Base-by-base conservation (phyloP, 2,888 invertebrate genomes). In the Nomada flava region DNA sequence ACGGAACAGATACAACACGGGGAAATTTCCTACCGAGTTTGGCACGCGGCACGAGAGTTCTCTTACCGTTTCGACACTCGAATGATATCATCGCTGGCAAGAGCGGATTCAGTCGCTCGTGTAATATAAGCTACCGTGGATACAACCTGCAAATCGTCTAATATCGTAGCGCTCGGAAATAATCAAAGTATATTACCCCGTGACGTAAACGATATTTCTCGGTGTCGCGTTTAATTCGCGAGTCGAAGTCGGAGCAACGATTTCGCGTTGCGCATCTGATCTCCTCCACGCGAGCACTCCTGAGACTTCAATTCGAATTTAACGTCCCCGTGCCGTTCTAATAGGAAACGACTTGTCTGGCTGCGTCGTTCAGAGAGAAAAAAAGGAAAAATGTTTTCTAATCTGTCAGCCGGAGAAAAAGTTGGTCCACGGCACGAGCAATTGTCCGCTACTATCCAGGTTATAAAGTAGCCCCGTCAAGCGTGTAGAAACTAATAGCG, bases 21-120 rank as follows among this genome's bases (percentile, higher is more conserved):
- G 76, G 73, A 82, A 73, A 77, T 80, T 74, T 80, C 77, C 84
- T 65, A 67, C 73, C 26, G 47, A 42, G 55, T 69, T 60, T 50
- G 75, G 67, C 62, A 64, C 67, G 79, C 75, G 69, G 76, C 53
- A 76, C 77, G 70, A 81, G 88, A 86, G 78, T 77, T 77, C 88
- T 85, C 86, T 76, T 79, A 75, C 76, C 83, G 74, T 88, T 88
- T 88, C 88, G 89, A 88, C 85, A 88, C 76, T 77, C 87, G 85
- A 80, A 79, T 88, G 88, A 88, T 88, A 88, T 88, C 89, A 88
- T 88, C 89, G 84, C 79, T 73, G 74, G 79, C 89, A 88, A 82
- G 77, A 87, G 83, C 81, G 79, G 82, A 88, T 78, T 79, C 87
- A 78, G 83, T 85, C 86, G 85, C 77, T 87, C 74, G 77, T 79